Conservation (phyloP, 2,797 vertebrate species). For the Carduelis carduelis region DNA sequence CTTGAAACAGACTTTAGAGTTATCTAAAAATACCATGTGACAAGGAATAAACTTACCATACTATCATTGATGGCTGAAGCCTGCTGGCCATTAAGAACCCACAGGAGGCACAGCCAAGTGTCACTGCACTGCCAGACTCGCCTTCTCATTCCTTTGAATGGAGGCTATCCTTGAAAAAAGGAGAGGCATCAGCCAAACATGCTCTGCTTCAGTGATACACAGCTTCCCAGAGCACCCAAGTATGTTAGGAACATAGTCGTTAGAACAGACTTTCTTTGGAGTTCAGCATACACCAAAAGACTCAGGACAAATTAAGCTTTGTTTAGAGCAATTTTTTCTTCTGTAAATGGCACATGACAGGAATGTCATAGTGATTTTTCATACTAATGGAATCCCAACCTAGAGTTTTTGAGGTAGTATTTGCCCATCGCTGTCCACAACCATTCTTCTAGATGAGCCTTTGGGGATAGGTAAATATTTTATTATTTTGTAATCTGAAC, state of each 20-base stretch:
- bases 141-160: neutral
- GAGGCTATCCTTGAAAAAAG: neutral
- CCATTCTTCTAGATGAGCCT: neutral
- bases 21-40: neutral
- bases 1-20: neutral
- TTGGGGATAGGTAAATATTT: neutral
- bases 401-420: neutral
- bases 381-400: neutral
- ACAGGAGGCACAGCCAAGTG: neutral
- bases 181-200: neutral
- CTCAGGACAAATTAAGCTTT: neutral
- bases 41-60: neutral
- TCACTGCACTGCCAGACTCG: fast-evolving
- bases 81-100: neutral
- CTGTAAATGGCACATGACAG: fast-evolving
- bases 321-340: neutral
- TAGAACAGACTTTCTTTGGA: neutral
- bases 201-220: neutral
- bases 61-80: neutral
- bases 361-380: neutral
- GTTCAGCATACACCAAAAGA: neutral
- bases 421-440: neutral
- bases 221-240: neutral
- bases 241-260: neutral
- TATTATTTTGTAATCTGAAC: neutral